Evolutionary conservation across 2,797 vertebrate genomes (phyloP).

Genomic region (Telmatherina bonti): DNA sequence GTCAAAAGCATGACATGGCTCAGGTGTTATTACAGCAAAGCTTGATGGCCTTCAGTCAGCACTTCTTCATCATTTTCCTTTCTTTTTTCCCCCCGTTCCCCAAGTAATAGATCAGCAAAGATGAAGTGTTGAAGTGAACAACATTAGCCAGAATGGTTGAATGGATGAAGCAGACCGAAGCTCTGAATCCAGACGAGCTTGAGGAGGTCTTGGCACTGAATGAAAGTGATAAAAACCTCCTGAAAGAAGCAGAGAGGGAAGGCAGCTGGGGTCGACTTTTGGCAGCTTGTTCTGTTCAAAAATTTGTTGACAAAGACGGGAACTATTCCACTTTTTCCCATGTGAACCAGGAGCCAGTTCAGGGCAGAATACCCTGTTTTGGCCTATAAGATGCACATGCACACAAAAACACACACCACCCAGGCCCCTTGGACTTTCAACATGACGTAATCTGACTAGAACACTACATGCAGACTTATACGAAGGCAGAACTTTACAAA

Average conservation of each 20-base stretch:
- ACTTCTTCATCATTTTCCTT: conserved; percentile 34
- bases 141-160: conserved; percentile 25
- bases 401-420: conserved; percentile 26
- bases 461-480: conserved; percentile 75
- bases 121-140: conserved; percentile 27
- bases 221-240: conserved; percentile 49
- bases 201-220: conserved; percentile 59
- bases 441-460: conserved; percentile 54
- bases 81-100: background rate
- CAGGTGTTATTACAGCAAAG: conserved; percentile 46
- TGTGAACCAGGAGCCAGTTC: conserved; percentile 51
- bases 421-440: conserved; percentile 41
- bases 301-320: conserved; percentile 29
- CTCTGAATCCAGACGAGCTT: conserved; percentile 20
- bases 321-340: conserved; percentile 46
- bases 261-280: conserved; percentile 70
- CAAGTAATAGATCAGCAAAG: conserved; percentile 33
- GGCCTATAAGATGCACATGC: conserved; percentile 32
- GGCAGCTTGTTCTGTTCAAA: conserved; percentile 62
- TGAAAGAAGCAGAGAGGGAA: conserved; percentile 65
- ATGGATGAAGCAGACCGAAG: conserved; percentile 32
- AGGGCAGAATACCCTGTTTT: conserved; percentile 43
- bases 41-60: conserved; percentile 19
- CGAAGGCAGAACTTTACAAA: conserved; percentile 74
- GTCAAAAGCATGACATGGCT: conserved; percentile 46